Base-by-base conservation (phyloP, 2,888 invertebrate species). In the Sarcophaga rosellei region DNA sequence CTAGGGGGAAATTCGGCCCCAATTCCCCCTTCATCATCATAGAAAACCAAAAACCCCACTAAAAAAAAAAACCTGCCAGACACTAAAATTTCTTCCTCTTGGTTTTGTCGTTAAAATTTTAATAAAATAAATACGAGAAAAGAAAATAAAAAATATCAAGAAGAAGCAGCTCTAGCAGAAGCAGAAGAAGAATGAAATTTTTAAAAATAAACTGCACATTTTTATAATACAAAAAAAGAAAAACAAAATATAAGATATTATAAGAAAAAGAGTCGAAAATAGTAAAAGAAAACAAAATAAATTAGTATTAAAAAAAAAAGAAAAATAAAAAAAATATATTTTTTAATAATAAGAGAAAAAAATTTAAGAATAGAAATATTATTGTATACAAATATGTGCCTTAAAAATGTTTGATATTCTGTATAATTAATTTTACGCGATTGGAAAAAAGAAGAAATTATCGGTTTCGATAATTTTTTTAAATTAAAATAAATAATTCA, bases 181-280 rank as follows among this genome's bases (percentile, higher is more conserved):
- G 25, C 45, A 57, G 47, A 21, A 53, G 53, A 47, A 68, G 35
- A 35, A 47, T 63, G 59, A 72, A 35, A 69, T 68, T 57, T 86
- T 86, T 86, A 86, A 79, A 86, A 84, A 86, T 86, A 86, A 82
- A 84, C 81, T 81, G 86, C 81, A 53, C 15, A 53, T 53, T 53
- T 53, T 53, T 15, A 53, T 53, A 73, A 57, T 35, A 23, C 1
- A 11, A n/a, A 23, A 20, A 62, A 20, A 63, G n/a, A 8, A 65
- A 57, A 57, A 63, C 4, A 47, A 65, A 45, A 57, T n/a, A 45
- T 23, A 75, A 53, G 8, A 35, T 53, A 5, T 53, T 53, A 15
- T 53, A 53, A 53, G 17, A 17, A 53, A 53, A 53, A 53, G 17
- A 15, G 53, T 53, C 12, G 17, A 53, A 53, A 53, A 15, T 53